phyloP scores from a whole-genome alignment of 2,113 vertebrate genomes.

The Protobothrops flavoviridis region DNA sequence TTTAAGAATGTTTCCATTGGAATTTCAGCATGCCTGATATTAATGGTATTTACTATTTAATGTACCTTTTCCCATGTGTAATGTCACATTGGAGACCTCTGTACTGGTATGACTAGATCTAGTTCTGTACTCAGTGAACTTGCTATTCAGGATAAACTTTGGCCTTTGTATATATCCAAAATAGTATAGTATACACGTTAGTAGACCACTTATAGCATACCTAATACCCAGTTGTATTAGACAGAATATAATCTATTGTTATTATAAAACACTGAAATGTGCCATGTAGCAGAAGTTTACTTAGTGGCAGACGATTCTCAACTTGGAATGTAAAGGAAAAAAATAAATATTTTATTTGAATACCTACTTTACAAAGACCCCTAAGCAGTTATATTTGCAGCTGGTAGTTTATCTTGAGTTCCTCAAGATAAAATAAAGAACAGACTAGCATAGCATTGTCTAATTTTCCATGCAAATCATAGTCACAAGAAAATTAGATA shows the following conservation, averaged over 20 bases:
- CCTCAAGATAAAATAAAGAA: not conserved
- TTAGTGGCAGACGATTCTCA: slow-evolving; percentile 28
- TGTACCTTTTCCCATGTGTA: not conserved
- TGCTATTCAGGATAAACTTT: not conserved
- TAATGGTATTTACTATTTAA: slow-evolving; percentile 8
- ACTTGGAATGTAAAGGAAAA: slow-evolving; percentile 25
- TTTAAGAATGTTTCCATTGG: not conserved
- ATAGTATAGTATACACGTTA: not conserved
- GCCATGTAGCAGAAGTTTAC: slow-evolving; percentile 19
- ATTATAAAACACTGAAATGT: slow-evolving; percentile 29
- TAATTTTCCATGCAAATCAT: not conserved
- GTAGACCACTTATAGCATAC: not conserved
- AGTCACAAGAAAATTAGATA: not conserved
- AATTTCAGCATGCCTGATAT: not conserved
- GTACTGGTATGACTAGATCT: not conserved
- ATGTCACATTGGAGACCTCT: not conserved
- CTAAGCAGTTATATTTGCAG: not conserved
- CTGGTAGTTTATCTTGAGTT: not conserved
- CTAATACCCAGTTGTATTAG: not conserved
- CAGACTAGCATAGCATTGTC: not conserved
- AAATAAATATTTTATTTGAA: slow-evolving; percentile 19
- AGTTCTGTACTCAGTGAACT: not conserved
- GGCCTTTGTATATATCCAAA: not conserved
- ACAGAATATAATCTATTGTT: not conserved
- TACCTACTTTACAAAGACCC: not conserved